Conservation (phyloP, 2,113 vertebrate genomes). For the Entelurus aequoreus region DNA sequence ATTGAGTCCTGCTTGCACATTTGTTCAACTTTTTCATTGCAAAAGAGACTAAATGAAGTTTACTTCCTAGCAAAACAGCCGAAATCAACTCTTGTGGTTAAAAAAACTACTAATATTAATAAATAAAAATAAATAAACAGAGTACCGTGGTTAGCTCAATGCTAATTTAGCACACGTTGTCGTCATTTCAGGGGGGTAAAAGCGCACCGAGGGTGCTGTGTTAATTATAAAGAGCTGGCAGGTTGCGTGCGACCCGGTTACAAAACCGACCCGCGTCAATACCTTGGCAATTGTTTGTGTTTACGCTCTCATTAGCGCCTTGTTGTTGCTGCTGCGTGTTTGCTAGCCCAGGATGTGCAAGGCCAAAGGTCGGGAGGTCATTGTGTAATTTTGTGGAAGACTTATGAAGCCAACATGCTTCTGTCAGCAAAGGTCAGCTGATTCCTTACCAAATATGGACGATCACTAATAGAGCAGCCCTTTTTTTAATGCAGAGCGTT, state of each 20-base stretch:
- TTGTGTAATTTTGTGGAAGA: background rate
- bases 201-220: background rate
- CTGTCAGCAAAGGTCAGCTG: background rate
- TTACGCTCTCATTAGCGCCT: constrained; percentile 44
- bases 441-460: constrained; percentile 27
- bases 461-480: background rate
- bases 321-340: constrained; percentile 22
- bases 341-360: background rate
- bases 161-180: background rate
- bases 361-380: constrained; percentile 7
- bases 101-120: too few relatives aligned
- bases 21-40: too few relatives aligned
- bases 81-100: too few relatives aligned
- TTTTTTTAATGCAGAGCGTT: background rate
- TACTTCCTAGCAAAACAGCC: too few relatives aligned
- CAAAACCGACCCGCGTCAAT: constrained; percentile 55
- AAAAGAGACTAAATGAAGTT: too few relatives aligned
- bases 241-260: constrained; percentile 43
- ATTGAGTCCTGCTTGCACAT: too few relatives aligned
- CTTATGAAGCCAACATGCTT: background rate
- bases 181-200: background rate
- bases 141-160: too few relatives aligned
- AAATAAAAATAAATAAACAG: too few relatives aligned
- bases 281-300: constrained; percentile 44
- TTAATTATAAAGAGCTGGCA: constrained; percentile 1